Evolutionary conservation across 2,888 invertebrate genomes (phyloP), one percentile per base, ranked within the genome.

Genomic region (Sarcophaga rosellei): DNA sequence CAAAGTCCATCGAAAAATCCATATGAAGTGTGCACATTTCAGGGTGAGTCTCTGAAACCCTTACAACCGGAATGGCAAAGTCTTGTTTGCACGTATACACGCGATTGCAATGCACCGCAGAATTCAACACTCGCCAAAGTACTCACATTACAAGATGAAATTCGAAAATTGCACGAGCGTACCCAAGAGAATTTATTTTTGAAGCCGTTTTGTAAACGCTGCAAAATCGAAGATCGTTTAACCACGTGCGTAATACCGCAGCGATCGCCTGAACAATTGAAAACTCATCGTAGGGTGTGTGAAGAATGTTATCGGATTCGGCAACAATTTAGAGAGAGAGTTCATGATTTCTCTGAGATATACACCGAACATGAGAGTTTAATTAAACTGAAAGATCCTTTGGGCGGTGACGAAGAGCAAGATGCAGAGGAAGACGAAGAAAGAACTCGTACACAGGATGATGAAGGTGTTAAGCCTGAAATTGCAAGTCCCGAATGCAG

Each of bases 71-170:
- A 92, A 59, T 91, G 91, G 90, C 88, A 88, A 35, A 78, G 81
- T 1, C 89, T 90, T 3, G 63, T 62, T 11, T 92, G 92, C 25
- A 81, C 88, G 0, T 89, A 89, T 6, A 89, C 90, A 0, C 90
- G 90, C 0, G 84, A 88, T 3, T 92, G 91, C 70, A 88, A 86
- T 17, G 87, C 84, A 23, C 89, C 90, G 0, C 85, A 85, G 5
- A 90, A 89, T 45, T 89, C 90, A 0, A 90, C 89, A 1, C 88
- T 91, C 15, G 88, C 90, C 0, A 91, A 92, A 62, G 90, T 91
- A 0, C 74, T 91, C 20, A 92, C 92, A 25, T 89, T 92, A 47
- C 91, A 92, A 78, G 92, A 91, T 88, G 91, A 92, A 73, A 84
- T 92, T 25, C 89, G 90, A 0, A 89, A 90, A 11, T 78, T 92